A percentile compares a stretch with the other conserved stretches of the same genome.
phyloP scores from a whole-genome alignment of 2,888 invertebrate species.

The Miltochrista miniata region DNA sequence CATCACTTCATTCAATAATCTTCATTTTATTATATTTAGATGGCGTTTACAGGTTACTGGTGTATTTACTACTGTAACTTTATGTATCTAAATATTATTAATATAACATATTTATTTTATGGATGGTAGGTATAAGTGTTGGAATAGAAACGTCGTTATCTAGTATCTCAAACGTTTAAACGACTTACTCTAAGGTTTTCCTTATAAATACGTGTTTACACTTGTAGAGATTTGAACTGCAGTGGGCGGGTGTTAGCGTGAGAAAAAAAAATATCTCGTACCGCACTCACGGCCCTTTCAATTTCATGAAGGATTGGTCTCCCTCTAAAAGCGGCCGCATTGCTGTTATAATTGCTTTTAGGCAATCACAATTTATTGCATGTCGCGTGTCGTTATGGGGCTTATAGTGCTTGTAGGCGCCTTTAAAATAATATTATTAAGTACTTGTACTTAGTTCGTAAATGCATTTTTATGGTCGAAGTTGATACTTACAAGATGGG shows the following conservation, averaged over 20 bases:
- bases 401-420: constrained; percentile 24
- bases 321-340: constrained; percentile 40
- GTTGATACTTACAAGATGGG: constrained; percentile 21
- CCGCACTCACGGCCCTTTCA: constrained; percentile 60
- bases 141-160: constrained; percentile 24
- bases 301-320: constrained; percentile 48
- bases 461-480: constrained; percentile 26
- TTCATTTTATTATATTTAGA: too few species aligned
- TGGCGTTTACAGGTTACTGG: too few species aligned
- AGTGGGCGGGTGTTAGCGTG: constrained; percentile 80
- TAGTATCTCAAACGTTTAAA: constrained; percentile 22
- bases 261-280: constrained; percentile 74
- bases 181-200: too few species aligned
- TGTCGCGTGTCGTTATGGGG: constrained; percentile 38
- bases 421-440: constrained; percentile 34
- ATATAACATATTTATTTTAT: too few species aligned
- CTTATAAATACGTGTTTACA: constrained; percentile 43
- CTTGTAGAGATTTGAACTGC: constrained; percentile 34
- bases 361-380: constrained; percentile 55
- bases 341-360: constrained; percentile 58
- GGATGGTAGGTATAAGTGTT: too few species aligned
- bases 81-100: too few species aligned
- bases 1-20: too few species aligned
- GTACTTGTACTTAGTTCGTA: constrained; percentile 8
- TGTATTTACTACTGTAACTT: too few species aligned